Base-by-base conservation (phyloP, 2,888 invertebrate species). In the Lithosia quadra region DNA sequence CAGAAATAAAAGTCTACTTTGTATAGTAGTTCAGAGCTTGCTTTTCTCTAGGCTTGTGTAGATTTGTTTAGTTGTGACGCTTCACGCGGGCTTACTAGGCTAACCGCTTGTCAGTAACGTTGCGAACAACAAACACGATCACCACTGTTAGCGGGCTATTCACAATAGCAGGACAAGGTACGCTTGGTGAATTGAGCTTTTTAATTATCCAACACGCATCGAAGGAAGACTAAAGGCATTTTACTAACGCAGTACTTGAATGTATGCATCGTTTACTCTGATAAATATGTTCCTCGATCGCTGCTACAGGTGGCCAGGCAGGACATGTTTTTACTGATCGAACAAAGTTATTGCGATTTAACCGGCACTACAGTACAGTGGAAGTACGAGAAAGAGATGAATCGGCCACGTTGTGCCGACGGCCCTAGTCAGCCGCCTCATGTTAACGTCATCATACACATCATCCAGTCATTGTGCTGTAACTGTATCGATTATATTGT, bases 401-500 rank as follows among this genome's bases (percentile, higher is more conserved):
- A n/a, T 59, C 59, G 67, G 36, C 55, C 36, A 67, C 22, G 68
- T 60, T 63, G 62, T 68, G 55, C 67, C 33, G 34, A 67, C 65
- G 68, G 34, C 82, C 90, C 91, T 91, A 76, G 79, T 90, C 87
- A 80, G 78, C 79, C 86, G 84, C 82, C 81, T 86, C 91, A 90
- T 88, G 84, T 86, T 85, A 81, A 86, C 89, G 89, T 91, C 91
- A 91, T 87, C 89, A 88, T 87, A 79, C 91, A 88, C 88, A 85
- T 90, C 92, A 92, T 91, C 88, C 92, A 92, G 91, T 92, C 88
- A 90, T 91, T 94, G 92, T 93, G 93, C 93, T 92, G 90, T 93
- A 92, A 90, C 87, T 90, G 90, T 92, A 91, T 88, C 84, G 78
- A 89, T 88, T 90, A 83, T 84, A 90, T 88, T 91, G 89, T 92